Conservation (phyloP, 2,797 vertebrate genomes). For the Anguilla anguilla region DNA sequence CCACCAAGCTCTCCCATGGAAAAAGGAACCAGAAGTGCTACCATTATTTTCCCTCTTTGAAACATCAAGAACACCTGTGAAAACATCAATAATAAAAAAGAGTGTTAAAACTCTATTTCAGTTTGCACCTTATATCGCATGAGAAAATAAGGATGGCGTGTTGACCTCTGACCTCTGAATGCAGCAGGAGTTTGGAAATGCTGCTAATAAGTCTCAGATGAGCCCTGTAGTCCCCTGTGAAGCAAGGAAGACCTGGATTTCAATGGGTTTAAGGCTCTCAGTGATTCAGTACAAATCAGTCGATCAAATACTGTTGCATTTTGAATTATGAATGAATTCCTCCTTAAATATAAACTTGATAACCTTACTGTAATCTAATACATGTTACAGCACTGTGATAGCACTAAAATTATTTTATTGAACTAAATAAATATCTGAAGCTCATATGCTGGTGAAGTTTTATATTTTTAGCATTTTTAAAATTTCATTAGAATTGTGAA, state of each 20-base stretch:
- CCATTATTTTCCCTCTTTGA: neutral
- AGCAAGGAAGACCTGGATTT: neutral
- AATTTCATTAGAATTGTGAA: neutral
- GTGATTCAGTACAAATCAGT: neutral
- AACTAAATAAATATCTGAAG: neutral
- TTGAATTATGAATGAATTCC: neutral
- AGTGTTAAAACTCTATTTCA: neutral
- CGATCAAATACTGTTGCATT: neutral
- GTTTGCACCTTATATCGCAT: neutral
- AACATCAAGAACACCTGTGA: neutral
- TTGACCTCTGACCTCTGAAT: neutral
- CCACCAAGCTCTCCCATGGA: slow-evolving; percentile 72
- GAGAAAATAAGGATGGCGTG: neutral
- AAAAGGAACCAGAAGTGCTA: slow-evolving; percentile 51
- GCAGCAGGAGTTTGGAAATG: slow-evolving; percentile 2
- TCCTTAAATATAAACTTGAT: neutral
- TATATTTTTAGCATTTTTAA: neutral
- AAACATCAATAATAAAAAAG: neutral
- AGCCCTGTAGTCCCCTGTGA: neutral
- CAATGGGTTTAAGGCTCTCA: neutral
- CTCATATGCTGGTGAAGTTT: neutral
- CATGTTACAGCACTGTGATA: neutral
- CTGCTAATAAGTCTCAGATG: neutral
- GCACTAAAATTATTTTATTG: neutral
- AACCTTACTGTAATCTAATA: neutral